A percentile compares a stretch with the other conserved stretches of the same genome.
phyloP scores from a whole-genome alignment of 1,140 invertebrate species.

The Drosophila arizonae region DNA sequence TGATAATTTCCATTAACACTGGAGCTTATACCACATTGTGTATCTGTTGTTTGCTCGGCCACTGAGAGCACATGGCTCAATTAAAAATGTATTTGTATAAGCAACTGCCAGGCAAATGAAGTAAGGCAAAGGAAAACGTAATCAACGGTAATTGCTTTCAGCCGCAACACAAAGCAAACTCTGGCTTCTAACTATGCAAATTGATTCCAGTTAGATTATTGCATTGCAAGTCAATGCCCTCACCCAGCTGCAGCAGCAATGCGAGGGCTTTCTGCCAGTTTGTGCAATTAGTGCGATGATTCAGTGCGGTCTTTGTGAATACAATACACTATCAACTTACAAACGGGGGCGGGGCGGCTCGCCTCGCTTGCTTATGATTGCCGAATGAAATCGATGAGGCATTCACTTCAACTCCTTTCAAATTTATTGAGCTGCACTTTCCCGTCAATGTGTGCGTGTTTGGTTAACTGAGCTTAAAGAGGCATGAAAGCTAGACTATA shows the following conservation, averaged over 20 bases:
- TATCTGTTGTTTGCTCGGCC: neutral
- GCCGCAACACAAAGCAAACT: conserved; percentile 25
- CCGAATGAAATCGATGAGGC: no score
- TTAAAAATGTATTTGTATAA: conserved; percentile 41
- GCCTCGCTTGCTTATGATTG: no score
- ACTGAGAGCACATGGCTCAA: conserved; percentile 4
- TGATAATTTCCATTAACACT: conserved; percentile 19
- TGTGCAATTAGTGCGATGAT: conserved; percentile 2
- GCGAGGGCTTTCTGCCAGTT: neutral
- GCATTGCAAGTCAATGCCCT: conserved; percentile 14
- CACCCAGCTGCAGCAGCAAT: neutral
- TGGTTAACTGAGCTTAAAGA: no score
- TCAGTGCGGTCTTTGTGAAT: no score
- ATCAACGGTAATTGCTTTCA: conserved; percentile 64
- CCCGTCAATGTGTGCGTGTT: no score
- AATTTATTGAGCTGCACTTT: no score
- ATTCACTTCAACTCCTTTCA: no score
- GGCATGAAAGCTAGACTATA: no score
- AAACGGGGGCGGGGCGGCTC: no score
- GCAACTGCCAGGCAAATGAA: conserved; percentile 32
- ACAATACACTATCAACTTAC: no score
- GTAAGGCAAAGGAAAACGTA: conserved; percentile 56
- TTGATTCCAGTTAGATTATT: conserved; percentile 12
- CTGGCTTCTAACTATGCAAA: conserved; percentile 28
- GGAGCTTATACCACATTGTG: neutral